Base-by-base conservation (phyloP, 2,888 invertebrate species). In the Agrochola lota region DNA sequence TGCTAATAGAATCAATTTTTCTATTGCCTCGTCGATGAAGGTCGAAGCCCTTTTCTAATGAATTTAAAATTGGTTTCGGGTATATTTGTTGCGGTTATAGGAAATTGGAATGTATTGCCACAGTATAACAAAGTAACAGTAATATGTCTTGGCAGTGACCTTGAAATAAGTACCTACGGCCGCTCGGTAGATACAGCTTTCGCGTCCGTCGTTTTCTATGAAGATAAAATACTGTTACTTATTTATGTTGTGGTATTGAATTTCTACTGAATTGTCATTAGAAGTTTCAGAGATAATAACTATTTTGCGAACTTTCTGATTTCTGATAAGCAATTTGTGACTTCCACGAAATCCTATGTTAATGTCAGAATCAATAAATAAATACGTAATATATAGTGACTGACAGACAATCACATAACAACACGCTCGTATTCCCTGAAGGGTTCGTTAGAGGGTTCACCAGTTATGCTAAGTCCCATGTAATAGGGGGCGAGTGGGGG, bases 61-160 rank as follows among this genome's bases (percentile, higher is more conserved):
- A 80, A 63, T 74, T 72, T 74, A 30, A 74, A 84, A 80, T 76
- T 64, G 52, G 12, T 80, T 83, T 70, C 35, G 5, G 4, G 76
- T 76, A 83, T n/a, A 20, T 71, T 40, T 68, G 23, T 64, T n/a
- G n/a, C 0, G 15, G 23, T 71, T 67, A 8, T 52, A 8, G 8
- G 49, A 77, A 77, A 81, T 64, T 49, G 59, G 15, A 40, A 30
- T 52, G 15, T 40, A 8, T 71, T 43, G 40, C 9, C 40, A 40
- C 40, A 40, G 40, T 9, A 40, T 9, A 40, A 40, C 9, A 40
- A 40, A 40, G 40, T 40, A 40, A 9, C 40, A 40, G 40, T 40
- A 40, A 1, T 9, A 40, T 40, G 40, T 40, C 40, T 40, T 9
- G 9, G 40, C 40, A 40, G 40, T 40, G 40, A 40, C 40, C 40